These are phyloP conservation scores for Ctena decussata DNA, from an alignment of 2,888 invertebrate genomes.

Conservation along the genomic window DNA sequence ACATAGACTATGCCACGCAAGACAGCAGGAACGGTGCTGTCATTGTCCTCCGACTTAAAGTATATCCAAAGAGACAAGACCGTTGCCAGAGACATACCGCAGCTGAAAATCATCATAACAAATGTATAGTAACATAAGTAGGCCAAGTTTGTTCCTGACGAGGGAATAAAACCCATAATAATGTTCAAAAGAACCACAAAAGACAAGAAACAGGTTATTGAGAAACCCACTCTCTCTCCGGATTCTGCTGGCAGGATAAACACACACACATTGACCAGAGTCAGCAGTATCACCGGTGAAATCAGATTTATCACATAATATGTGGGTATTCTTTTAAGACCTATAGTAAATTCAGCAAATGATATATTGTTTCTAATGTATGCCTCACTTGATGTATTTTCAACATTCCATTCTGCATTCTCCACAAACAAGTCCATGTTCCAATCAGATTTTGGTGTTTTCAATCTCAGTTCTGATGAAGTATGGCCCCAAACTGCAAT, in stretches of 20 bases:
- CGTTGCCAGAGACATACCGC: constrained; percentile 34
- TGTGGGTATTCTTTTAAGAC: constrained; percentile 36
- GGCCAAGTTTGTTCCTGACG: constrained; percentile 48
- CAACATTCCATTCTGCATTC: constrained; percentile 56
- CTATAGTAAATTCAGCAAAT: constrained; percentile 37
- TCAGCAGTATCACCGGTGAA: constrained; percentile 45
- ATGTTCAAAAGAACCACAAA: constrained; percentile 55
- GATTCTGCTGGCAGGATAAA: constrained; percentile 60
- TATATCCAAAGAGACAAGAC: constrained; percentile 48
- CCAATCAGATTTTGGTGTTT: constrained; percentile 14
- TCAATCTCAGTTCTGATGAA: constrained; percentile 30
- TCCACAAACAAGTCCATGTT: constrained; percentile 45
- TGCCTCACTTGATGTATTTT: constrained; percentile 16
- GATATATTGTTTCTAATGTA: constrained; percentile 28
- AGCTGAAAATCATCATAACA: constrained; percentile 62
- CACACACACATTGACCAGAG: constrained; percentile 45
- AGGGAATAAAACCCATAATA: constrained; percentile 47
- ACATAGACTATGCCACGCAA: not conserved
- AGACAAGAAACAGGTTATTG: constrained; percentile 55
- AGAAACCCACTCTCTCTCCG: constrained; percentile 60
- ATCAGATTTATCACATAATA: constrained; percentile 54
- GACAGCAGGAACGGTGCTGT: not conserved
- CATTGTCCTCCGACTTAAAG: constrained; percentile 36
- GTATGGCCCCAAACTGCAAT: constrained; percentile 51
- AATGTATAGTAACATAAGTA: constrained; percentile 60